Evolutionary conservation across 2,888 invertebrate species (phyloP).

Genomic region (Drosophila paracracens): DNA sequence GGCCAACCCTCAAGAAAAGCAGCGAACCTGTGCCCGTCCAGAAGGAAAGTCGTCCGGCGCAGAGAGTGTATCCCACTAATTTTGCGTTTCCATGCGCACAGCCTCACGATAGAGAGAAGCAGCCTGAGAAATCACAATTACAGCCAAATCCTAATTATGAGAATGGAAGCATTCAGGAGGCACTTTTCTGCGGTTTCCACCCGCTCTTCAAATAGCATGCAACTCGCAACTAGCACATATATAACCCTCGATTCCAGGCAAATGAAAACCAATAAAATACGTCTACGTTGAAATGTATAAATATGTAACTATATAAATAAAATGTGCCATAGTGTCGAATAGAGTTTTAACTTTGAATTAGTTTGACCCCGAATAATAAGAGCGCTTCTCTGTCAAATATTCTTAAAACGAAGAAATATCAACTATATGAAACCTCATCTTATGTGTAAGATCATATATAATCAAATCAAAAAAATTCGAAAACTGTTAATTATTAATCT

Average conservation of each 20-base stretch:
- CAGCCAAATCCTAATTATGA: constrained; percentile 1
- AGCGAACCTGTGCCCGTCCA: background rate
- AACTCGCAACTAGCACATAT: constrained; percentile 12
- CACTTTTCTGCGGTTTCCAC: constrained; percentile 14
- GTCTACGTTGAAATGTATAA: background rate
- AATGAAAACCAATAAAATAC: background rate
- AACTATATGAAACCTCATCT: background rate
- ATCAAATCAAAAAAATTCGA: background rate
- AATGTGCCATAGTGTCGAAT: constrained; percentile 28
- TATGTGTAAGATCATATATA: background rate
- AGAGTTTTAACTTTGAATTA: background rate
- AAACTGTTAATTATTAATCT: background rate
- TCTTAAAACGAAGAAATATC: background rate
- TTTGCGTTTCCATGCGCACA: background rate
- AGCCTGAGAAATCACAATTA: background rate
- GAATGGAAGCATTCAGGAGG: constrained; percentile 24
- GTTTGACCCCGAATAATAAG: background rate
- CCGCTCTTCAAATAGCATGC: background rate
- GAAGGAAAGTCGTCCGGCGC: background rate
- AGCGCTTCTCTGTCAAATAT: background rate
- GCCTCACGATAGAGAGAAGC: background rate
- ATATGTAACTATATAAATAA: constrained; percentile 5
- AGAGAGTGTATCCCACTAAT: constrained; percentile 7
- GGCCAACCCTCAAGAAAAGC: background rate
- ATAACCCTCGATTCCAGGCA: background rate